Evolutionary conservation across 2,888 invertebrate genomes (phyloP).

Genomic region (Dryococelus australis): DNA sequence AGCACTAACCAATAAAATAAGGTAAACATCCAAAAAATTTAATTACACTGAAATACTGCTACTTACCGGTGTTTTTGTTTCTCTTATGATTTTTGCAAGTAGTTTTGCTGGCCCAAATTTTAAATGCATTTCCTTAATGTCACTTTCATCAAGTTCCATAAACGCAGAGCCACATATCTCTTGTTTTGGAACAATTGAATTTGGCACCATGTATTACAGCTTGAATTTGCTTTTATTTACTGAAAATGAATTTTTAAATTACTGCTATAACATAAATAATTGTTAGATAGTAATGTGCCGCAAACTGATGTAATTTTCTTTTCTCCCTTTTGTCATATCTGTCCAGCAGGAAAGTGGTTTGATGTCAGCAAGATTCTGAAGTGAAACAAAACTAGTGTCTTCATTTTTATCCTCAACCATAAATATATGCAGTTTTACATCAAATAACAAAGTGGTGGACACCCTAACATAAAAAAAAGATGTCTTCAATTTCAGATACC

Average conservation of each 20-base stretch:
- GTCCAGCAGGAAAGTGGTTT: not conserved
- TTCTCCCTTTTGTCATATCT: not conserved
- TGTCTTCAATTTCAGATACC: not conserved
- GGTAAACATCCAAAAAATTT: not conserved
- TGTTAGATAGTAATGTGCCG: not conserved
- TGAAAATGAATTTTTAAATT: not conserved
- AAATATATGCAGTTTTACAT: not conserved
- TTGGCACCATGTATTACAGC: too few species aligned
- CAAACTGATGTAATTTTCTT: not conserved
- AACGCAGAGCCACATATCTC: not conserved
- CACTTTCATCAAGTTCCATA: not conserved
- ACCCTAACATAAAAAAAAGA: not conserved
- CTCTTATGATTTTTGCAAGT: not conserved
- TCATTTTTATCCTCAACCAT: not conserved
- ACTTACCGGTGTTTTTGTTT: not conserved
- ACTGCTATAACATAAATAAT: not conserved
- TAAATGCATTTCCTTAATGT: not conserved
- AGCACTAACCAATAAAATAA: not conserved
- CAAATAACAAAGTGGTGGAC: not conserved
- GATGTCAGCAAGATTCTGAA: too few species aligned
- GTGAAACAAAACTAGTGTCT: too few species aligned
- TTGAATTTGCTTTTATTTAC: not conserved
- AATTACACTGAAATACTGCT: not conserved
- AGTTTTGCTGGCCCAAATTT: not conserved
- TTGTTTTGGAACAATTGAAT: not conserved